phyloP scores from a whole-genome alignment of 2,797 vertebrate species.

The Botia almorhae region DNA sequence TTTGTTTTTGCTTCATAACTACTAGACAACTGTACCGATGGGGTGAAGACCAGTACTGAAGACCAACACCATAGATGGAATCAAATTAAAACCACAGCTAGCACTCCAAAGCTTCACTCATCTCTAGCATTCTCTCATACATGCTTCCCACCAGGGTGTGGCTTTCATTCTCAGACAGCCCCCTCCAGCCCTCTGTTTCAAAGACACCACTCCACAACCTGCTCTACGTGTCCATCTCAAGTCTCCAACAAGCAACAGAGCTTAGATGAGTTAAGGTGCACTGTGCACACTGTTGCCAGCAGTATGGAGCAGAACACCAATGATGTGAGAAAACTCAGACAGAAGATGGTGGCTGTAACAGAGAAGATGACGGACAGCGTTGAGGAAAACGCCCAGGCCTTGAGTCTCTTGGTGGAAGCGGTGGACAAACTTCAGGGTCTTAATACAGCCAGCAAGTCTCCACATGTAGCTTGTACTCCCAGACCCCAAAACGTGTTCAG shows the following conservation, averaged over 20 bases:
- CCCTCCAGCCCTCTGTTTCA: slow-evolving; percentile 28
- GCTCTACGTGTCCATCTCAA: not conserved
- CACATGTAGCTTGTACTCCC: slow-evolving; percentile 4
- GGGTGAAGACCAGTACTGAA: not conserved
- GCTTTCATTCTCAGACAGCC: slow-evolving; percentile 14
- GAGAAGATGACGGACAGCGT: slow-evolving; percentile 64
- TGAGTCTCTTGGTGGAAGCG: slow-evolving; percentile 71
- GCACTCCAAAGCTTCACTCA: too few species aligned
- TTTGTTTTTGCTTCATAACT: slow-evolving; percentile 25
- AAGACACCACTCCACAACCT: not conserved
- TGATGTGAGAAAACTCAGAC: slow-evolving; percentile 61
- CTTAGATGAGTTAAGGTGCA: slow-evolving; percentile 65
- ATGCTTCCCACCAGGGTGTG: not conserved
- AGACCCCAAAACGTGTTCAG: slow-evolving; percentile 40
- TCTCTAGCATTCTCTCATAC: slow-evolving; percentile 23
- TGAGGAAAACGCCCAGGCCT: slow-evolving; percentile 71
- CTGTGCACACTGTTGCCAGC: slow-evolving; percentile 59
- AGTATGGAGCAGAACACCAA: slow-evolving; percentile 56
- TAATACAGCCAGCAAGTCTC: slow-evolving; percentile 59
- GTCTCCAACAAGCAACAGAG: slow-evolving; percentile 59
- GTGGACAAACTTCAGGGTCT: slow-evolving; percentile 75
- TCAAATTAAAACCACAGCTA: slow-evolving; percentile 18
- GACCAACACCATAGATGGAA: not conserved
- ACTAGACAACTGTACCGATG: slow-evolving; percentile 19
- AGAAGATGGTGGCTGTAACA: slow-evolving; percentile 65